Conservation (phyloP, 2,888 invertebrate species). For the Drosophila acutilabella region DNA sequence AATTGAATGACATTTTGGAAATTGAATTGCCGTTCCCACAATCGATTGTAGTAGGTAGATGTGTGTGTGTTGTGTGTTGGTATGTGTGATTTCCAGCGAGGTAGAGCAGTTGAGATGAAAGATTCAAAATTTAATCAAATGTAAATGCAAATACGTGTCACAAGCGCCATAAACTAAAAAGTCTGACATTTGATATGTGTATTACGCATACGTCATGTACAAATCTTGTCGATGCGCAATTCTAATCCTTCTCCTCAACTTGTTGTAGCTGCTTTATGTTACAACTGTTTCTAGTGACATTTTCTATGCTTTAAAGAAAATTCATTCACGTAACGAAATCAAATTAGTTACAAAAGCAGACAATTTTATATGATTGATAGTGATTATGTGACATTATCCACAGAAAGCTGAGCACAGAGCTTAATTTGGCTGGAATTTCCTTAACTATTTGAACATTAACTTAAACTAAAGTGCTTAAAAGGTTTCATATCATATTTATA, state of each 20-base stretch:
- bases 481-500: conserved; percentile 19
- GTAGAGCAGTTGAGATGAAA: conserved; percentile 37
- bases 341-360: no score
- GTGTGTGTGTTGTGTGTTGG: background rate
- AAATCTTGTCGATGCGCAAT: background rate
- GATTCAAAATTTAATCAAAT: conserved; percentile 58
- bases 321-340: no score
- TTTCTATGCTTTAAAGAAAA: background rate
- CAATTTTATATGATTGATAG: no score
- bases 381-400: no score
- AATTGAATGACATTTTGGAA: conserved; percentile 71
- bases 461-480: conserved; percentile 25
- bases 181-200: conserved; percentile 10
- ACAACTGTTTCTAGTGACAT: background rate
- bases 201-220: conserved; percentile 17
- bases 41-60: conserved; percentile 28
- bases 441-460: background rate
- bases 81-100: background rate
- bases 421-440: background rate
- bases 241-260: background rate
- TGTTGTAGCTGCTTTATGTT: background rate
- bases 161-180: conserved; percentile 23
- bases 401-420: no score
- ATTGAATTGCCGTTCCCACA: conserved; percentile 59
- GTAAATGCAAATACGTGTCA: conserved; percentile 49